These are phyloP conservation scores for Phortica magna DNA, from an alignment of 2,888 invertebrate species.

Conservation along the genomic window DNA sequence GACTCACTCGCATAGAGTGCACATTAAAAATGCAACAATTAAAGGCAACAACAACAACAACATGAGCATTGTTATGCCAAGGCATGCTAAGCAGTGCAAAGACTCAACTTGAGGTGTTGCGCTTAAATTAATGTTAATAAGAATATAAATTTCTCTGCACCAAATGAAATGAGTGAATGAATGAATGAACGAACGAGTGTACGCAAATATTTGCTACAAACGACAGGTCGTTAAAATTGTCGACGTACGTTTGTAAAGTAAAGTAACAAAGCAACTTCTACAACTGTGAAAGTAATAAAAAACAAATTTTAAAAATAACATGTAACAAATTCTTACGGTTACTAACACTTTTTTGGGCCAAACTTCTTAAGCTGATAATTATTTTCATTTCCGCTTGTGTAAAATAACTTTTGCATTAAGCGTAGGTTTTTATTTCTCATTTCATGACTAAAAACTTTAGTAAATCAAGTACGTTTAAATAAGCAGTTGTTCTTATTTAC, in stretches of 20 bases:
- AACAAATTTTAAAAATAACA: neutral
- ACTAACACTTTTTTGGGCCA: neutral
- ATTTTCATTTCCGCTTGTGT: conserved; percentile 4
- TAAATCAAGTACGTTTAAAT: neutral
- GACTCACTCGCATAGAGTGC: conserved; percentile 28
- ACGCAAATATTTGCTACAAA: conserved; percentile 1
- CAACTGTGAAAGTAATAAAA: neutral
- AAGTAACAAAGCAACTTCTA: neutral
- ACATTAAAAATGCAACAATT: conserved; percentile 70
- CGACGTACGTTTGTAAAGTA: neutral
- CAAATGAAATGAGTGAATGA: neutral
- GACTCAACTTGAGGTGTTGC: neutral
- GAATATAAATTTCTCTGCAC: neutral
- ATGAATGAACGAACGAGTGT: neutral
- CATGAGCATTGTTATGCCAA: too few species aligned
- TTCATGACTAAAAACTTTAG: neutral
- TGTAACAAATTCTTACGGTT: conserved; percentile 50
- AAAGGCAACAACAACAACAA: conserved; percentile 60
- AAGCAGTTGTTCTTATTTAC: conserved; percentile 1
- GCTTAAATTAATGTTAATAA: neutral
- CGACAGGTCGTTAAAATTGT: neutral
- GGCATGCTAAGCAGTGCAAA: neutral
- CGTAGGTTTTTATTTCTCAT: conserved; percentile 40
- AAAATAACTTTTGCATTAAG: conserved; percentile 60
- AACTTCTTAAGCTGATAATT: neutral